Percentiles rank a stretch among this genome's conserved stretches.
phyloP scores from a whole-genome alignment of 2,888 invertebrate species.

The Tinea semifulvella region DNA sequence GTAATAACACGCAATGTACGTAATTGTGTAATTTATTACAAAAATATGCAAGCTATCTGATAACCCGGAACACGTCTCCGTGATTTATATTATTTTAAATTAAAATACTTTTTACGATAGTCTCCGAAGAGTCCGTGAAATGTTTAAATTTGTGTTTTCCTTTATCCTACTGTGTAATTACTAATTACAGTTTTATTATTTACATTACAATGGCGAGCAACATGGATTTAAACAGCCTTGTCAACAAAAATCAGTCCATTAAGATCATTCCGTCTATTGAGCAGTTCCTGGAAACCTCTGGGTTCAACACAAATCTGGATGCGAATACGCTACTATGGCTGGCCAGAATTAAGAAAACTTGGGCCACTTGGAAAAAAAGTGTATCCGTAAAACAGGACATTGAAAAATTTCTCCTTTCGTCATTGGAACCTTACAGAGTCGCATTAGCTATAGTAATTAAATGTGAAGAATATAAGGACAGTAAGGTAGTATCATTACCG shows the following conservation, averaged over 20 bases:
- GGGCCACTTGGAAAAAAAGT: slow-evolving; percentile 67
- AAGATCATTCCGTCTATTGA: slow-evolving; percentile 58
- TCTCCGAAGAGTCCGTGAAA: no score
- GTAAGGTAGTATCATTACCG: slow-evolving; percentile 70
- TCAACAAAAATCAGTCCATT: slow-evolving; percentile 44
- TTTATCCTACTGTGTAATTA: no score
- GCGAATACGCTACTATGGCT: slow-evolving; percentile 43
- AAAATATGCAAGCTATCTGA: no score
- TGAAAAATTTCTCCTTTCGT: slow-evolving; percentile 50
- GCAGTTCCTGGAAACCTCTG: slow-evolving; percentile 41
- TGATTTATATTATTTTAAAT: no score
- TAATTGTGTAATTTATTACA: no score
- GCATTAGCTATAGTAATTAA: slow-evolving; percentile 68
- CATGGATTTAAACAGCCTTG: slow-evolving; percentile 38
- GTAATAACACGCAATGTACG: no score
- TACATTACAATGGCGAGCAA: no score
- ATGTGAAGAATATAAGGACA: slow-evolving; percentile 69
- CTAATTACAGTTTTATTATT: no score
- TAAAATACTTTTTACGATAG: no score
- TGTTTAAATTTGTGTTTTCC: no score
- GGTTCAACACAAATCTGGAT: slow-evolving; percentile 52
- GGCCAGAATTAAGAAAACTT: slow-evolving; percentile 44
- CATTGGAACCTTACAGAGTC: slow-evolving; percentile 68
- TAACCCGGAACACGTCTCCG: no score
- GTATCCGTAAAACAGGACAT: slow-evolving; percentile 55